Base-by-base conservation (phyloP, 2,113 vertebrate genomes). In the Cephalopterus ornatus region DNA sequence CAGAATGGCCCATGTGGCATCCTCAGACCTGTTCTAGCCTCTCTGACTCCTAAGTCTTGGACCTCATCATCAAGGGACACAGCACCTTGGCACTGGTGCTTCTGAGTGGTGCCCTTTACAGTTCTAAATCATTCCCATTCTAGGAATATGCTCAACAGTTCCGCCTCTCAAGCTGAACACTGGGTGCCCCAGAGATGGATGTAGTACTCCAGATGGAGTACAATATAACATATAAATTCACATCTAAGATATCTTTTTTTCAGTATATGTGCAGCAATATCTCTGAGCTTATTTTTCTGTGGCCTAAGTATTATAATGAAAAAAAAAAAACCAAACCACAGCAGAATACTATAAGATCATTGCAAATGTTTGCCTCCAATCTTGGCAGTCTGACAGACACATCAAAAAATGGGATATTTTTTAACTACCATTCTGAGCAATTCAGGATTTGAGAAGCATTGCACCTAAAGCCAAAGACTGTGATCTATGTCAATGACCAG, bases 1-100 rank as follows among this genome's bases (percentile, higher is more conserved):
- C 15, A 8, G 12, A 30, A 9, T 27, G 32, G 15, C 8, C 13
- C 35, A 2, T 30, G 12, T 0, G 3, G 17, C 39, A 63, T 27
- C 22, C 42, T 76, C 72, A 76, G 33, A 55, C 18, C 24, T 76
- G 9, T 50, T 67, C 42, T 22, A 8, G 8, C 12, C 47, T 59
- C 39, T 76, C 63, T 72, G 39, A 8, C 21, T 75, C 14, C 37
- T 24, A 3, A 11, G n/a, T 37, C 35, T 44, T 37, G 11, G 9
- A 53, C 42, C 4, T 59, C 33, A 7, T 24, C 47, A 50, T 41
- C 63, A 73, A 80, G 58, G 35, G 79, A 4, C 42, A n/a, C 16
- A 55, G 12, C 21, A 79, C 14, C 18, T 33, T 52, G 32, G 13
- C 28, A 74, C 6, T 68, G 44, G 22, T 5, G 2, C 30, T 72